Evolutionary conservation across 2,888 invertebrate genomes (phyloP).

Genomic region (Tribolium freemani): DNA sequence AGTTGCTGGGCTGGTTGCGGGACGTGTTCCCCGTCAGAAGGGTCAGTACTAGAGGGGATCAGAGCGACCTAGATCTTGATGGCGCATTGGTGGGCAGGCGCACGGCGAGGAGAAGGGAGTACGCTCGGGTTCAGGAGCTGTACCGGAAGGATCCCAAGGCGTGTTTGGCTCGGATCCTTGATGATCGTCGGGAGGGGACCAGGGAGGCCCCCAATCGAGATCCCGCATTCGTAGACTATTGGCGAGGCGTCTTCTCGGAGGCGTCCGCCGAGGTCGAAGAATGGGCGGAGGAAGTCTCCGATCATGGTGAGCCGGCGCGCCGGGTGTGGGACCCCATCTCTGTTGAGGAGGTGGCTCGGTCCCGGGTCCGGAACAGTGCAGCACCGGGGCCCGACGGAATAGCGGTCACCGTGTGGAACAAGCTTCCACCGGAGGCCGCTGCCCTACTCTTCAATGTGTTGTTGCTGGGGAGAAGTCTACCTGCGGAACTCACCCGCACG

Average conservation of each 20-base stretch:
- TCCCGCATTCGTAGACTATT: not conserved
- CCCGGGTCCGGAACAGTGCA: not conserved
- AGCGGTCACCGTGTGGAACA: not conserved
- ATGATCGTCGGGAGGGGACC: not conserved
- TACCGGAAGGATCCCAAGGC: not conserved
- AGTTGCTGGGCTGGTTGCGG: not conserved
- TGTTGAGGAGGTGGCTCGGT: not conserved
- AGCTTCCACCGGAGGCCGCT: not conserved
- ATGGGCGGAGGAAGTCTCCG: not conserved
- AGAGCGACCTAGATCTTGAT: not conserved
- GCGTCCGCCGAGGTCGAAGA: not conserved
- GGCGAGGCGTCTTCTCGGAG: not conserved
- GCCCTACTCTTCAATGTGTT: constrained; percentile 4
- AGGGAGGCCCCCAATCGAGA: not conserved
- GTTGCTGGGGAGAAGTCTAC: not conserved
- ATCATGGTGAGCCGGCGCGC: not conserved
- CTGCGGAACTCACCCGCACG: not conserved
- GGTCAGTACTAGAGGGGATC: not conserved
- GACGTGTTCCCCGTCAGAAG: not conserved
- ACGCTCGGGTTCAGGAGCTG: not conserved
- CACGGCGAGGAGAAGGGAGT: not conserved
- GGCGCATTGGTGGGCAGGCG: not conserved
- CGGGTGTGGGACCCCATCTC: not conserved
- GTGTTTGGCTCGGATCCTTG: not conserved
- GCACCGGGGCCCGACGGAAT: not conserved